Conservation (phyloP, 2,888 invertebrate genomes). For the Lycia hirtaria region DNA sequence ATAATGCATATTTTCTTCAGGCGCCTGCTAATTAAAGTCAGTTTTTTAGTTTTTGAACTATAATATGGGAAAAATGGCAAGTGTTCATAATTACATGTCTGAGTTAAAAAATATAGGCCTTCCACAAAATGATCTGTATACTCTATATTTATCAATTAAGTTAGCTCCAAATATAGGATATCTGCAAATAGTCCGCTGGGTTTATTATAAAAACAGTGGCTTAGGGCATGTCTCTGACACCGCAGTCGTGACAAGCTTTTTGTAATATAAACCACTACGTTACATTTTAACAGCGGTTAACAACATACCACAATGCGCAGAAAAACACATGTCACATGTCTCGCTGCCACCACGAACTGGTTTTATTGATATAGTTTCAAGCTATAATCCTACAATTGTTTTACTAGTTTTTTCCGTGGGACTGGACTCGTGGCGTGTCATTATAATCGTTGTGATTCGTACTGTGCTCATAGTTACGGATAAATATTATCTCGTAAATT, state of each 20-base stretch:
- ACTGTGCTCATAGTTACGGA: constrained; percentile 1
- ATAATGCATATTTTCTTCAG: no score
- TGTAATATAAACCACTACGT: constrained; percentile 31
- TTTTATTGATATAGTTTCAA: constrained; percentile 35
- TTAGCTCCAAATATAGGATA: constrained; percentile 16
- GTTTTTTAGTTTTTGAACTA: no score
- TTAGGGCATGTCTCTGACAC: constrained; percentile 26
- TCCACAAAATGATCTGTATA: background rate
- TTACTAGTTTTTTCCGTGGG: constrained; percentile 12
- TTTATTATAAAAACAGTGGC: constrained; percentile 16
- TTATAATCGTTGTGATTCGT: constrained; percentile 11
- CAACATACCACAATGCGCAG: constrained; percentile 37
- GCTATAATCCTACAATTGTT: constrained; percentile 33
- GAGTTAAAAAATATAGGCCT: background rate
- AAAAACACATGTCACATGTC: constrained; percentile 41
- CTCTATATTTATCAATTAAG: constrained; percentile 20
- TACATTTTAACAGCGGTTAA: constrained; percentile 38
- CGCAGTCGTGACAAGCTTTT: constrained; percentile 38
- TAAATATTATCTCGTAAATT: background rate
- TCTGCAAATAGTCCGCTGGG: constrained; percentile 21
- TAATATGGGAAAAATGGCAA: no score
- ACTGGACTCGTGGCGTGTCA: constrained; percentile 3
- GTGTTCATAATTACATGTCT: no score
- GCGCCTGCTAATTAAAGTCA: no score
- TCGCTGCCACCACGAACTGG: constrained; percentile 26